Conservation (phyloP, 2,113 vertebrate genomes). For the Oreochromis spilurus region DNA sequence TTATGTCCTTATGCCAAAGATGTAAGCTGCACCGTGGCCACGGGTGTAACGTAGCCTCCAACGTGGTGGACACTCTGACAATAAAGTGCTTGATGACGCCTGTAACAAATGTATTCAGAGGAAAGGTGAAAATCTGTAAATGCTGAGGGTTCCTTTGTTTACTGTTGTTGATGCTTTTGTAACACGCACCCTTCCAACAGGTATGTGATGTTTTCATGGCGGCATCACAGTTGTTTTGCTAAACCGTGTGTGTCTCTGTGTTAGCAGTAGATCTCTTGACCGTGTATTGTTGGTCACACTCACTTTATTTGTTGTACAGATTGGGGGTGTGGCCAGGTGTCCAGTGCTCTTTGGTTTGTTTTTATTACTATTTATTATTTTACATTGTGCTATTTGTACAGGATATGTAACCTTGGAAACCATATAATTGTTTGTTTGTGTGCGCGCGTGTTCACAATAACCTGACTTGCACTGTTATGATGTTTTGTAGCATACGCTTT, state of each 20-base stretch:
- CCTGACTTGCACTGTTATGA: constrained; percentile 14
- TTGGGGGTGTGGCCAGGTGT: background rate
- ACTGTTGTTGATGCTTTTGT: constrained; percentile 48
- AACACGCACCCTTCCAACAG: background rate
- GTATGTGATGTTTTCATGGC: constrained; percentile 11
- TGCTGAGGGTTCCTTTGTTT: constrained; percentile 22
- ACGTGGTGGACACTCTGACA: background rate
- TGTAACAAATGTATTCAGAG: background rate
- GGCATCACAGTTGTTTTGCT: constrained; percentile 8
- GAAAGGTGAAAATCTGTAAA: background rate
- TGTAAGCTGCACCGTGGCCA: constrained; percentile 29
- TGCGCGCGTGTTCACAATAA: background rate
- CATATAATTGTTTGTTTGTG: background rate
- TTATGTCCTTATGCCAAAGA: constrained; percentile 75
- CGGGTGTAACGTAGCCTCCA: background rate
- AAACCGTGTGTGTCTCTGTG: background rate
- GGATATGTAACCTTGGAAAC: constrained; percentile 7
- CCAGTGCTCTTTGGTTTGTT: background rate
- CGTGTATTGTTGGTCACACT: constrained; percentile 15
- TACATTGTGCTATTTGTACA: constrained; percentile 42
- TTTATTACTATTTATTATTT: constrained; percentile 50
- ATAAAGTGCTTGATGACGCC: background rate
- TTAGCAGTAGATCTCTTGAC: constrained; percentile 18
- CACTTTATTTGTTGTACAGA: constrained; percentile 52
- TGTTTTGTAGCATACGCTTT: constrained; percentile 18